A percentile compares a stretch with the other conserved stretches of the same genome.
These are phyloP conservation scores for Crotophaga sulcirostris DNA, from an alignment of 2,113 vertebrate species.

Conservation along the genomic window DNA sequence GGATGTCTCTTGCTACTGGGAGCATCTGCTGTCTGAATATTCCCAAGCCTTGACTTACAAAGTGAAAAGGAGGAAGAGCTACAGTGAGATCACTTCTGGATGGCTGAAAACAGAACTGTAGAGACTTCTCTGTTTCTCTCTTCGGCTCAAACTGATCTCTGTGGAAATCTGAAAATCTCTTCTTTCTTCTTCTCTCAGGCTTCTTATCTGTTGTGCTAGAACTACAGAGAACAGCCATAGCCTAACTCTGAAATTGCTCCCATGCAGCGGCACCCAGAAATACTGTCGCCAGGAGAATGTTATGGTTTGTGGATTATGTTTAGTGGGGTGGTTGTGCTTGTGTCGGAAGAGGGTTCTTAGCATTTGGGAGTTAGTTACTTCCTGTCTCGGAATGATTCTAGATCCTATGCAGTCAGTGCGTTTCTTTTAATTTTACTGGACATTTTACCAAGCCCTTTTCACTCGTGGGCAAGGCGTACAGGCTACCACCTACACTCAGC, in stretches of 20 bases:
- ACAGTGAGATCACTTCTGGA: conserved; percentile 78
- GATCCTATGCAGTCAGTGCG: not conserved
- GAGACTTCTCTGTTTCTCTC: not conserved
- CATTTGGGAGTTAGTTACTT: not conserved
- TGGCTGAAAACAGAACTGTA: conserved; percentile 86
- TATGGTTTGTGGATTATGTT: not conserved
- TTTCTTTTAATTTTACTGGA: not conserved
- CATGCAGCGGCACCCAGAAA: not conserved
- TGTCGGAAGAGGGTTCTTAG: not conserved
- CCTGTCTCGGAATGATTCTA: not conserved
- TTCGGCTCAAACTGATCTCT: not conserved
- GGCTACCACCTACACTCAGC: not conserved
- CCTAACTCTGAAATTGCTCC: not conserved
- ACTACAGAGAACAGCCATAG: not conserved
- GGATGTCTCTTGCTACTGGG: conserved; percentile 94
- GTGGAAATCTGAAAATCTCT: conserved; percentile 6
- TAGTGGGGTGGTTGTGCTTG: not conserved
- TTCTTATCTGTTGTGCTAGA: not conserved
- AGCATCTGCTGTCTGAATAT: conserved; percentile 86
- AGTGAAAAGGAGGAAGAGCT: conserved; percentile 80
- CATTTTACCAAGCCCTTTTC: not conserved
- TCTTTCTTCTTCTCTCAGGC: not conserved
- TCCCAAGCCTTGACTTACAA: conserved; percentile 85
- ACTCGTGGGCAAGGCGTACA: not conserved
- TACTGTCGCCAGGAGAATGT: not conserved